phyloP scores from a whole-genome alignment of 2,113 vertebrate species.

The Heloderma charlesbogerti region DNA sequence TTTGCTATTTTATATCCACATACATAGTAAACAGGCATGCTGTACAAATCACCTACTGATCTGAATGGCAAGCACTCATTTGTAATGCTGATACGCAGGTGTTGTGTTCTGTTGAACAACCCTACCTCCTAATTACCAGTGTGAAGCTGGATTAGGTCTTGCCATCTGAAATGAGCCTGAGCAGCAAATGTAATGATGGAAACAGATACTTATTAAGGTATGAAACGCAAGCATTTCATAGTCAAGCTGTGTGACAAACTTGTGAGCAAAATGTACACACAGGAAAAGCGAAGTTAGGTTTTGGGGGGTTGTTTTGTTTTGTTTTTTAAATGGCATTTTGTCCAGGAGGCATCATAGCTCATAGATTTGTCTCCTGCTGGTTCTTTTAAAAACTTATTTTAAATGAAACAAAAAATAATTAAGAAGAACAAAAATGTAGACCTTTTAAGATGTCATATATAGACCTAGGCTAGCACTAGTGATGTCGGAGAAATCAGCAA shows the following conservation, averaged over 20 bases:
- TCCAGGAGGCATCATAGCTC: neutral
- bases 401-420: neutral
- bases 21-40: neutral
- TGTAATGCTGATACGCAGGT: neutral
- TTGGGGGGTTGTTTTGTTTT: too few relatives aligned
- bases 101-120: neutral
- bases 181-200: neutral
- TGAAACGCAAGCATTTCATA: neutral
- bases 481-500: too few relatives aligned
- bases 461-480: neutral
- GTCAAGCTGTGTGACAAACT: neutral
- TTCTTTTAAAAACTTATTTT: neutral
- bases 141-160: neutral
- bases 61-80: neutral
- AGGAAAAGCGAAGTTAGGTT: neutral
- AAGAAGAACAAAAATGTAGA: neutral
- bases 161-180: neutral
- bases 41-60: constrained; percentile 17
- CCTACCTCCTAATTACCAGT: neutral
- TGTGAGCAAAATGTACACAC: neutral
- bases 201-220: constrained; percentile 1
- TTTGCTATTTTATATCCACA: neutral
- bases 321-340: neutral
- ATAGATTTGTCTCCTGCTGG: neutral
- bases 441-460: neutral